Evolutionary conservation across 1,140 invertebrate species (phyloP), one percentile per base, ranked within the genome.

Genomic region (Atopsyche davidsoni): DNA sequence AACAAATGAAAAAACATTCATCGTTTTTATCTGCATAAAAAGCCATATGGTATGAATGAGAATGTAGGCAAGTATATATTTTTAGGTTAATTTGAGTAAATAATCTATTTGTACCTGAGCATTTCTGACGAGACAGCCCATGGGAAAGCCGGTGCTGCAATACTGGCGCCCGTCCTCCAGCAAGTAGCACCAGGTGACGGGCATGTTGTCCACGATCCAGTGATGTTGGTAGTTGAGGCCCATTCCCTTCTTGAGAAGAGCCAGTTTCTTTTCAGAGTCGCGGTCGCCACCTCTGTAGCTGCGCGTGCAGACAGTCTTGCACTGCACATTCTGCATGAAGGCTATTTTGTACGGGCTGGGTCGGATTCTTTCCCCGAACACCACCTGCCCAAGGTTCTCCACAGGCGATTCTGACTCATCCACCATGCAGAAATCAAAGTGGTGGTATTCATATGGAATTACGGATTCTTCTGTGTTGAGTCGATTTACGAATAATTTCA

Each of bases 121-220:
- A 4, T 53, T 36, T 19, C 73, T 69, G 11, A 78, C 71, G 58
- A 88, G 92, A 68, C 96, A 99, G n/a, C 96, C 96, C 85, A 98
- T 95, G 1, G 94, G 95, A 66, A 98, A 98, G 23, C 96, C 94
- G 47, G 87, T 92, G 35, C 85, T 90, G 66, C 96, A 98, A 72
- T 90, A 87, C 60, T 87, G 81, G 64, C 81, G 76, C 51, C 76
- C 80, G 65, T 83, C 79, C 55, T 92, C 87, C 48, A 72, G 66
- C 48, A 79, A 70, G 67, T 96, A 98, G 69, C 96, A 99, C 87
- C 91, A 98, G 0, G 87, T 91, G 1, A 91, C 86, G 23, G 95
- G 96, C 94, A 99, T 97, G 64, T 99, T 99, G 72, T 99, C 87
- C 60, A 96, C 80, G 62, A 93, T 93, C 94, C 95, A 99, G 72